phyloP scores from a whole-genome alignment of 1,140 invertebrate genomes.

The Brachionus rotundiformis region DNA sequence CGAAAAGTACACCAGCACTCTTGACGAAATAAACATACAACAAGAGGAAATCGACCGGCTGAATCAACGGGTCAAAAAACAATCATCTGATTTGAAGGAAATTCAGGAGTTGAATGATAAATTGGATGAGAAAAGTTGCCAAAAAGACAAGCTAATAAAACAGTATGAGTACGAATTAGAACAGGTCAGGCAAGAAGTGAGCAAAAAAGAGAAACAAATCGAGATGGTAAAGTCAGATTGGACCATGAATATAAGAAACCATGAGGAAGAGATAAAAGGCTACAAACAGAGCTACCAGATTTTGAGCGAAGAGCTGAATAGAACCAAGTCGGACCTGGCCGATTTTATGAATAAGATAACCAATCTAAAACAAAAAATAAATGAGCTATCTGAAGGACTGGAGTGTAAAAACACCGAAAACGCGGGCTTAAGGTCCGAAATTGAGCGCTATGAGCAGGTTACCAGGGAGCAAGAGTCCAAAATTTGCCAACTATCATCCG shows the following conservation, averaged over 20 bases:
- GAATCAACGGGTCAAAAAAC: slow-evolving; percentile 22
- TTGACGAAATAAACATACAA: slow-evolving; percentile 5
- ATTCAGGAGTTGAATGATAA: slow-evolving; percentile 17
- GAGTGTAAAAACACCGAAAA: slow-evolving; percentile 16
- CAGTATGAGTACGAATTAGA: slow-evolving; percentile 41
- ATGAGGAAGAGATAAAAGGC: slow-evolving; percentile 47
- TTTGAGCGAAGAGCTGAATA: slow-evolving; percentile 32
- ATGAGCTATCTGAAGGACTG: slow-evolving; percentile 34
- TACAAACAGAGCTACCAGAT: slow-evolving; percentile 51
- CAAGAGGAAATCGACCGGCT: slow-evolving; percentile 39
- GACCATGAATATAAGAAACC: slow-evolving; percentile 28
- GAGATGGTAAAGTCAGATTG: slow-evolving; percentile 30
- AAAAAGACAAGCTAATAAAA: slow-evolving; percentile 12
- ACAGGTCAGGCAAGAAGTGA: background rate
- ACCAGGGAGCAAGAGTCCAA: slow-evolving; percentile 20
- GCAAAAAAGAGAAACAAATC: slow-evolving; percentile 34
- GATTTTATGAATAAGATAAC: slow-evolving; percentile 50
- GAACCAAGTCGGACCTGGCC: slow-evolving; percentile 25
- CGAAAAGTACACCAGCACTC: background rate
- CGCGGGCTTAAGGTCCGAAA: background rate
- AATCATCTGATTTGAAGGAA: slow-evolving; percentile 29
- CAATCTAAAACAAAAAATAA: slow-evolving; percentile 49
- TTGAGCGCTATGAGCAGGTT: slow-evolving; percentile 15
- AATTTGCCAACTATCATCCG: slow-evolving; percentile 30
- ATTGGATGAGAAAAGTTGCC: background rate